phyloP scores from a whole-genome alignment of 2,888 invertebrate genomes.

The Ceriagrion tenellum region DNA sequence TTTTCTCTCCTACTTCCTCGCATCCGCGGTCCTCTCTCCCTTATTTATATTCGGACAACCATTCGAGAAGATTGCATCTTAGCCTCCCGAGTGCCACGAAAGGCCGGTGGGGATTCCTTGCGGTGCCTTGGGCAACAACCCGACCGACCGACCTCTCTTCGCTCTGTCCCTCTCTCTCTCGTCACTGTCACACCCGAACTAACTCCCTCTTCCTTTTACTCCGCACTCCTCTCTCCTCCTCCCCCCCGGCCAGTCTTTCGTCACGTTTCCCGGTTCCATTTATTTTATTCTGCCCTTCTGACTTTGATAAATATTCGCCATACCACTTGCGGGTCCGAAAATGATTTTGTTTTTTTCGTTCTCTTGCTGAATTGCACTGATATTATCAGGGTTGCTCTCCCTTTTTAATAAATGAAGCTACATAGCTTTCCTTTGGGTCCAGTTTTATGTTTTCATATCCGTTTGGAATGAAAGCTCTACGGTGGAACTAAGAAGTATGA shows the following conservation, averaged over 20 bases:
- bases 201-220: neutral
- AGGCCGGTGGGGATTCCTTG: neutral
- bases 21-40: neutral
- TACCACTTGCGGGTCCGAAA: too few relatives aligned
- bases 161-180: neutral
- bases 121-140: neutral
- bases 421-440: too few relatives aligned
- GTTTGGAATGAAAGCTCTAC: too few relatives aligned
- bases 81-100: constrained; percentile 24
- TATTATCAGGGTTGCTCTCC: too few relatives aligned
- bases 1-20: neutral
- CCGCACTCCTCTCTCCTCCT: neutral
- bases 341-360: too few relatives aligned
- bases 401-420: too few relatives aligned
- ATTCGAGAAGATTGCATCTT: constrained; percentile 40
- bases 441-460: too few relatives aligned
- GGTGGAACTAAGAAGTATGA: too few relatives aligned
- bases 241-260: neutral
- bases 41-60: neutral
- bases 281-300: neutral
- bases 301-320: neutral
- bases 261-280: neutral
- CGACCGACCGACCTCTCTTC: too few relatives aligned
- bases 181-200: neutral
- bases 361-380: too few relatives aligned